Conservation (phyloP, 2,888 invertebrate species). For the Harpalus rufipes region DNA sequence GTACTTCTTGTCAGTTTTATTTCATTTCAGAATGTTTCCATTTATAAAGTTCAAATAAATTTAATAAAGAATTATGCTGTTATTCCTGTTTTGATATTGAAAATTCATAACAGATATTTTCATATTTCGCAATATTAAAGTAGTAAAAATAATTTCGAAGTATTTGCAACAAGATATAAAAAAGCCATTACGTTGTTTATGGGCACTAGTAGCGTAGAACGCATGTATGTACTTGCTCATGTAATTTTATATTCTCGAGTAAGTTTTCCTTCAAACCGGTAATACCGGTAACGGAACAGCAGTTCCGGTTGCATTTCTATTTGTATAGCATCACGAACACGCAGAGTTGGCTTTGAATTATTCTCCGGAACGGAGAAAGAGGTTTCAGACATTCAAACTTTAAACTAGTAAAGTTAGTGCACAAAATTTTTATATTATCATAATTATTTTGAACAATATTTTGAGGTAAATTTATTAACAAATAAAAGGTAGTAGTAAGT, state of each 20-base stretch:
- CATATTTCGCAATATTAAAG: background rate
- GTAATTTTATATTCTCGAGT: constrained; percentile 47
- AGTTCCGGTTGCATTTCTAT: constrained; percentile 54
- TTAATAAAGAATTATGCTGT: too few relatives aligned
- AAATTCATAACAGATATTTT: too few relatives aligned
- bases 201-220: background rate
- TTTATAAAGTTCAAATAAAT: too few relatives aligned
- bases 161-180: background rate
- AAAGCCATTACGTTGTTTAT: background rate
- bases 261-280: constrained; percentile 53
- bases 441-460: too few relatives aligned
- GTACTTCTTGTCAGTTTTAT: too few relatives aligned
- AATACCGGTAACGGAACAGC: constrained; percentile 54
- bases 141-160: background rate
- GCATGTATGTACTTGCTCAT: constrained; percentile 23
- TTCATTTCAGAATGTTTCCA: too few relatives aligned
- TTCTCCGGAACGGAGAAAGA: constrained; percentile 1
- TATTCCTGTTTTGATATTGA: too few relatives aligned
- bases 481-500: too few relatives aligned
- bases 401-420: background rate
- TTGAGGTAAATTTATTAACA: too few relatives aligned
- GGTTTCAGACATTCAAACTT: background rate
- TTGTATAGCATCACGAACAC: constrained; percentile 38
- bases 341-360: constrained; percentile 4
- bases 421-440: background rate